Conservation (phyloP, 1,140 invertebrate species). For the Xylocopa sonorina region DNA sequence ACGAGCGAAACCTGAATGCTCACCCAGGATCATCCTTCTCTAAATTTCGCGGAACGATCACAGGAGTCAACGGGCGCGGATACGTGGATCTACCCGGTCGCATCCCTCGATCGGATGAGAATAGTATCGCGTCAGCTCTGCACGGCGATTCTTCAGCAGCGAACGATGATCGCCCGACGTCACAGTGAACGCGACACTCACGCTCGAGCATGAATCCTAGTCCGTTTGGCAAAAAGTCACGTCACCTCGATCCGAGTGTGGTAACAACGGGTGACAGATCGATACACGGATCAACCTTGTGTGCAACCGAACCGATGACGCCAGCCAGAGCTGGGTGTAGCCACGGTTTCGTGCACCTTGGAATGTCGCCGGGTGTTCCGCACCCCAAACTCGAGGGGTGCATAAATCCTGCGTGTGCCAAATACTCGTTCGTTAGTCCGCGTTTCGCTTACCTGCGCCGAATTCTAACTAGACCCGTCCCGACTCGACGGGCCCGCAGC, state of each 20-base stretch:
- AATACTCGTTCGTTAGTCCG: conserved; percentile 50
- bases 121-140: too few relatives aligned
- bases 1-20: conserved; percentile 72
- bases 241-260: background rate
- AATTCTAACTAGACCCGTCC: conserved; percentile 39
- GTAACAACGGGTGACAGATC: conserved; percentile 32
- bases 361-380: conserved; percentile 33
- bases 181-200: background rate
- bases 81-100: too few relatives aligned
- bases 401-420: conserved; percentile 64
- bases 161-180: background rate
- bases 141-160: too few relatives aligned
- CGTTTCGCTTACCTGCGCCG: conserved; percentile 5
- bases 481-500: too few relatives aligned
- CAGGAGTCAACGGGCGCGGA: too few relatives aligned
- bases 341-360: conserved; percentile 50
- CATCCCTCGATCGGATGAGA: too few relatives aligned
- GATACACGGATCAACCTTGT: conserved; percentile 29
- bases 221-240: background rate
- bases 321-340: background rate
- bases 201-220: background rate
- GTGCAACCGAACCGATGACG: conserved; percentile 41
- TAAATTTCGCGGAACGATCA: conserved; percentile 60
- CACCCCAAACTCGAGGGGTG: conserved; percentile 56
- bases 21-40: conserved; percentile 51